Base-by-base conservation (phyloP, 2,888 invertebrate species). In the Cerastoderma edule region DNA sequence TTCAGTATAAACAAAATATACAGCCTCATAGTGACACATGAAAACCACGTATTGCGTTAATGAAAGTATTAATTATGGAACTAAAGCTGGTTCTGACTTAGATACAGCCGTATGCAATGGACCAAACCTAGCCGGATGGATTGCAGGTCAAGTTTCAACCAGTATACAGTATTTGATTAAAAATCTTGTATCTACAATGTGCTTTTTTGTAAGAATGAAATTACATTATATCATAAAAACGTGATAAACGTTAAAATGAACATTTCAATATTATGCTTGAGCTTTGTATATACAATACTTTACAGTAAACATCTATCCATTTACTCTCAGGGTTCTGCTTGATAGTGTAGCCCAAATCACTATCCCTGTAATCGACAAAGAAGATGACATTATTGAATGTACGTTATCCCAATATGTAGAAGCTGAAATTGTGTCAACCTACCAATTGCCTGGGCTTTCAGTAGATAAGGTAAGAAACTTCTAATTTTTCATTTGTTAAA, bases 391-490 rank as follows among this genome's bases (percentile, higher is more conserved):
- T 53, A 27, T 53, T 10, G 27, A 24, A 24, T 53, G 53, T 53
- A 19, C 13, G 22, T 3, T n/a, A 2, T 5, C 24, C 13, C 8
- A 24, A 6, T 2, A 8, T 22, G 8, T 13, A 6, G 53, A 53
- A 13, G 53, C 53, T 53, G 53, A 27, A 5, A 2, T 22, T 2
- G 2, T 53, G 3, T n/a, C 24, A 1, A 53, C 24, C 2, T 28
- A 53, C 27, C 10, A 2, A 53, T 24, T 53, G n/a, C 53, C 53
- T 1, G 53, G 53, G 27, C 13, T 53, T n/a, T 22, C 53, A 5
- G 53, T 53, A 2, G 53, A 24, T 5, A 27, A 53, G 53, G 53
- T 53, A 53, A n/a, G n/a, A n/a, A n/a, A n/a, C n/a, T n/a, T n/a
- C n/a, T n/a, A n/a, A n/a, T n/a, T n/a, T n/a, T n/a, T n/a, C n/a